These are phyloP conservation scores for Oeneis ivallda DNA, from an alignment of 2,888 invertebrate genomes.

Conservation along the genomic window DNA sequence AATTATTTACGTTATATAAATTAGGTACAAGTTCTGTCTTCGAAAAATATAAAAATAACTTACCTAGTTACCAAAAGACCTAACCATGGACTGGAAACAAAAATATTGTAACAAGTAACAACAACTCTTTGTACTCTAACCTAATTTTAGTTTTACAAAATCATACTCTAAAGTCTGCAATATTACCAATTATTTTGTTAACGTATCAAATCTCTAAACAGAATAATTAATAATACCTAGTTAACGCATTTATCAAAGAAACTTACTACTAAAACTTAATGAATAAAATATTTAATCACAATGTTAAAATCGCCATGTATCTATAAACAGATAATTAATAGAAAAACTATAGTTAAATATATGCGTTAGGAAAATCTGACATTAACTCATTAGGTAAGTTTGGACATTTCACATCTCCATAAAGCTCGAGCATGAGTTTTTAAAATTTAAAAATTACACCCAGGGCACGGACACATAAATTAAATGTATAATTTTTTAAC, in stretches of 20 bases:
- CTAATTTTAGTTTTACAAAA: too few relatives aligned
- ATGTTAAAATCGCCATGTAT: neutral
- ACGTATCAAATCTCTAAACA: neutral
- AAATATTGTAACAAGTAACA: too few relatives aligned
- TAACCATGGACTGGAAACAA: neutral
- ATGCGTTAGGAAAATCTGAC: too few relatives aligned
- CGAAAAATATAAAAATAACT: neutral
- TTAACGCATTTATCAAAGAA: neutral
- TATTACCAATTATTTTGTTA: too few relatives aligned
- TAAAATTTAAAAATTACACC: too few relatives aligned
- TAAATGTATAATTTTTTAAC: too few relatives aligned
- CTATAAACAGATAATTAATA: neutral
- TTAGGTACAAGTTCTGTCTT: neutral
- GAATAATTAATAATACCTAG: neutral
- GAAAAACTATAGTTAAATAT: neutral
- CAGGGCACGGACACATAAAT: too few relatives aligned
- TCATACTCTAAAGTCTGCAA: too few relatives aligned
- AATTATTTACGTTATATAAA: neutral
- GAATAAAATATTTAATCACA: constrained; percentile 5
- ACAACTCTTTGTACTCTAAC: too few relatives aligned
- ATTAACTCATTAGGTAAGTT: too few relatives aligned
- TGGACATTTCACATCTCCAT: too few relatives aligned
- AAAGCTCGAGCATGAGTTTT: too few relatives aligned
- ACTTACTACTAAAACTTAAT: neutral
- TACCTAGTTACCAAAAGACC: neutral